A percentile compares a stretch with the other conserved stretches of the same genome.
Evolutionary conservation across 92 coral and sea anemone genomes (phyloP).

Genomic region (Anthopleura xanthogrammica): DNA sequence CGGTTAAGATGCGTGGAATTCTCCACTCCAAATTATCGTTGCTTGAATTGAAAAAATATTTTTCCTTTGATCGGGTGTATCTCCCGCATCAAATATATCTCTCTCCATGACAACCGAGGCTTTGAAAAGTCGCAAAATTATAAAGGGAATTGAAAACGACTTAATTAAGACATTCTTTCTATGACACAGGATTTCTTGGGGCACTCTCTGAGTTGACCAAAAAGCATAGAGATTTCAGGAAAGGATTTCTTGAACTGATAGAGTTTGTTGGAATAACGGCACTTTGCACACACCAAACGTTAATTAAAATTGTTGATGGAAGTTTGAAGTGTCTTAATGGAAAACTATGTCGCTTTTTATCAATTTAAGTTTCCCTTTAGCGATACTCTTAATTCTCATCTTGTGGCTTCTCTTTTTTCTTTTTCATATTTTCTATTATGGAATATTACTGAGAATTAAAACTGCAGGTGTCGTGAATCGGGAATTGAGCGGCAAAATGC

Average conservation of each 20-base stretch:
- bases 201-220: background rate
- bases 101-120: background rate
- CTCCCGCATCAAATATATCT: background rate
- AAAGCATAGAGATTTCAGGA: background rate
- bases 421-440: no score
- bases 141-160: no score
- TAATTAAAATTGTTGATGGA: background rate
- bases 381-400: no score
- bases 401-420: no score
- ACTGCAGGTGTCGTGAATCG: no score
- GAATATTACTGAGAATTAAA: no score
- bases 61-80: no score
- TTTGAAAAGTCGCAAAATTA: background rate
- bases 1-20: background rate
- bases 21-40: background rate
- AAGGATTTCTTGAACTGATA: background rate
- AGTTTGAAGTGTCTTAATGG: background rate
- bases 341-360: background rate
- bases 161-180: background rate
- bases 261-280: background rate
- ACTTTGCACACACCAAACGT: background rate
- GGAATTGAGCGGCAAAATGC: no score
- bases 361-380: background rate
- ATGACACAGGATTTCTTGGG: background rate
- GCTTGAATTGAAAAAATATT: background rate